Evolutionary conservation across 2,797 vertebrate species (phyloP), one percentile per base, ranked within the genome.

Genomic region (Mormyrus hasselquistii): DNA sequence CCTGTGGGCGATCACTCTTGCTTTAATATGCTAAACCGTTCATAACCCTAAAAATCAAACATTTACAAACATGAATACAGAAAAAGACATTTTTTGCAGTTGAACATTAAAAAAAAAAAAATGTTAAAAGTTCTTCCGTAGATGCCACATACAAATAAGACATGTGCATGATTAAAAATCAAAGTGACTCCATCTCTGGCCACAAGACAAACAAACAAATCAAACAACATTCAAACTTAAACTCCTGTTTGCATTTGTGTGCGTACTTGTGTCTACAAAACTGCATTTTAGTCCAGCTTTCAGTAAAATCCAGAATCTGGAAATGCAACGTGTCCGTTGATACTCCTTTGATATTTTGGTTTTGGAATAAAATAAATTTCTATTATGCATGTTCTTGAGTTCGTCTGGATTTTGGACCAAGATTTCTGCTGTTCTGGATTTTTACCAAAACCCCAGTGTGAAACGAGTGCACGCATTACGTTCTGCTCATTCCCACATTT

Each of bases 61-160:
- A 76, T 73, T 34, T 38, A 14, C 25, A 73, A 73, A 73, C 29
- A 73, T 41, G 2, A 76, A 76, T 16, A 76, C 50, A 52, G 14
- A 65, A 65, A 65, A 59, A 59, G 9, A 65, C 22, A 65, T 65
- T 10, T 59, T 65, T 69, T 69, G 62, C 25, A 4, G 25, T 69
- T 69, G 25, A 41, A 76, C 16, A 7, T 41, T 7, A 65, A 65
- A 76, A 19, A 41, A 76, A 76, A 69, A 69, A 12, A 25, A 0
- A 76, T 0, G 4, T 16, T 41, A 62, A 62, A 22, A 62, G 25
- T 73, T 76, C 3, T 76, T 76, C 62, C 29, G 25, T 19, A 76
- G n/a, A 12, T 25, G 29, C 16, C 53, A 76, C 86, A 88, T 47
- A 90, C 84, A 90, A 76, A 76, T 38, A 76, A 76, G 14, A 76